Base-by-base conservation (phyloP, 2,113 vertebrate genomes). In the Cricetomys ansorgei region DNA sequence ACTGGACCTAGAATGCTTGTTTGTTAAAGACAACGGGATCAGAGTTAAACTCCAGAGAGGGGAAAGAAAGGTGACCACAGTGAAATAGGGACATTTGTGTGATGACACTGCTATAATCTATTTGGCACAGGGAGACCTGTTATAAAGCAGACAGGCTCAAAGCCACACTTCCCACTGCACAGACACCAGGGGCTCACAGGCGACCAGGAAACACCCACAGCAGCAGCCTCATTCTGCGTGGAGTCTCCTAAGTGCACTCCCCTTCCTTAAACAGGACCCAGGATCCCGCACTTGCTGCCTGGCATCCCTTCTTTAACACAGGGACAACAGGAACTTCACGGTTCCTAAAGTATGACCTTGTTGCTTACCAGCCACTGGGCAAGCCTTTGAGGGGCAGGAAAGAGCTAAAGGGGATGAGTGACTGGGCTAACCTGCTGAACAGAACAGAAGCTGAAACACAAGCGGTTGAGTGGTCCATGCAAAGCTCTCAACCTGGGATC, bases 21-120 rank as follows among this genome's bases (percentile, higher is more conserved):
- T 97, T 98, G 97, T 97, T 96, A 98, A 92, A 96, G 96, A 97
- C 97, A 98, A 93, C 97, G 94, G 98, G 98, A 98, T 98, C 98
- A 98, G 97, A 76, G 94, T 85, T 91, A 97, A 98, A 98, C 57
- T 73, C 81, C 94, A 85, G 73, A 95, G 97, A 97, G 96, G 97
- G 84, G 95, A 98, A 90, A 98, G 96, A 98, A 98, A 98, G 97
- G 98, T 98, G 97, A 97, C 89, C 75, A 21, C 75, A 53, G 95
- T 13, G 57, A 3, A 88, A 97, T 40, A 97, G 92, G 98, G 95
- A 89, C 87, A 89, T 97, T 97, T 98, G 90, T 97, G 97, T 96
- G 96, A 98, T 97, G 98, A 98, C 97, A 97, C 89, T 76, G 96
- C 93, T 67, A 17, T 10, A 85, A 79, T 57, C 80, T 31, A 2